Conservation (phyloP, 2,888 invertebrate genomes). For the Serrognathus titanus region DNA sequence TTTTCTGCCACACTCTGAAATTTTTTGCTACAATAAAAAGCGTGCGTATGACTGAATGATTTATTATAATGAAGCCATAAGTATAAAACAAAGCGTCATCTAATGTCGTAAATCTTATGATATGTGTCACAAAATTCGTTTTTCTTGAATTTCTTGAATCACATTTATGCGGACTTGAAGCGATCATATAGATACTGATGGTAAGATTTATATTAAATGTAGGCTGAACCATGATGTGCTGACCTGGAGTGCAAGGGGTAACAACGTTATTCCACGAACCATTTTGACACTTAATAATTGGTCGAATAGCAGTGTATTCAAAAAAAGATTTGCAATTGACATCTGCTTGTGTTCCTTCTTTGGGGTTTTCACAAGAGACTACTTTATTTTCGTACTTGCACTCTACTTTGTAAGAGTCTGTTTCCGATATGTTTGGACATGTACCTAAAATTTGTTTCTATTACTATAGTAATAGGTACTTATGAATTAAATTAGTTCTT, state of each 20-base stretch:
- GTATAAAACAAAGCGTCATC: neutral
- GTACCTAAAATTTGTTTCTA: neutral
- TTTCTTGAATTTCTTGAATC: too few species aligned
- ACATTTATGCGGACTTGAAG: too few species aligned
- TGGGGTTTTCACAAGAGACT: slow-evolving; percentile 1
- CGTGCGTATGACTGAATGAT: neutral
- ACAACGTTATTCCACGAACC: slow-evolving; percentile 1
- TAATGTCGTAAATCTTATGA: slow-evolving; percentile 2
- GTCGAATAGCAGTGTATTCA: neutral
- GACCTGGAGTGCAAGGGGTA: slow-evolving; percentile 3
- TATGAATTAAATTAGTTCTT: too few species aligned
- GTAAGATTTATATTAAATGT: neutral
- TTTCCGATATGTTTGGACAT: neutral
- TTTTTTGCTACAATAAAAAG: neutral
- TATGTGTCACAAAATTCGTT: neutral
- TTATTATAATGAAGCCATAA: neutral
- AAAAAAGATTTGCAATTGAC: neutral
- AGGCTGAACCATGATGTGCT: neutral
- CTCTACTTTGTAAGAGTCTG: neutral
- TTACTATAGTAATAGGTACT: neutral
- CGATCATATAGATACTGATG: neutral
- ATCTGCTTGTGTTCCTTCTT: neutral
- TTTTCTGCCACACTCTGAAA: slow-evolving; percentile 4
- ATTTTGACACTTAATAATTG: neutral
- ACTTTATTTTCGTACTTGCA: neutral